These are phyloP conservation scores for Dryomyza anilis DNA, from an alignment of 2,888 invertebrate species.

Conservation along the genomic window DNA sequence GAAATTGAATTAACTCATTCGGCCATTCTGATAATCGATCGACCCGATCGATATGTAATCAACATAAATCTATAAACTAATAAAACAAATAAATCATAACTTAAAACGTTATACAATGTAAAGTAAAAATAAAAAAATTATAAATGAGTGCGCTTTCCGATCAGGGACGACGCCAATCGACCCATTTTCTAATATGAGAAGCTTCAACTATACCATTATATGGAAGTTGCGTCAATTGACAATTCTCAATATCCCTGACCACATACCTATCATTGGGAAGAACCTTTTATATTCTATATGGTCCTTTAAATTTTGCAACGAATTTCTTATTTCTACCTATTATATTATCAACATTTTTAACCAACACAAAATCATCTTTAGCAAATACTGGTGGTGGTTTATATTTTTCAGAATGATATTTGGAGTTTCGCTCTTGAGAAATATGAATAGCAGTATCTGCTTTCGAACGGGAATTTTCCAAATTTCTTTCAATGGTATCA, in stretches of 20 bases:
- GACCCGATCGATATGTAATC: background rate
- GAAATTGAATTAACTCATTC: background rate
- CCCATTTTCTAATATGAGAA: background rate
- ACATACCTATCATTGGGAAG: slow-evolving; percentile 1
- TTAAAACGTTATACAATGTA: background rate
- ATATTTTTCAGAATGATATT: background rate
- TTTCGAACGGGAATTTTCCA: background rate
- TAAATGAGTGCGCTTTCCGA: background rate
- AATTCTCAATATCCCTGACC: background rate
- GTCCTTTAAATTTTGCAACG: background rate
- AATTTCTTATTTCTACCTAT: background rate
- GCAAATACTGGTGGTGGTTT: background rate
- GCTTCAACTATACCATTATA: background rate
- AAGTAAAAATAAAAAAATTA: background rate
- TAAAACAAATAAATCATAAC: background rate
- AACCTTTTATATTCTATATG: background rate
- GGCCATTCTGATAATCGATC: background rate
- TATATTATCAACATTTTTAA: background rate
- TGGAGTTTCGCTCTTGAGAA: background rate
- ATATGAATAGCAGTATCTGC: background rate
- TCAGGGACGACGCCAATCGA: background rate
- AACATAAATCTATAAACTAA: background rate
- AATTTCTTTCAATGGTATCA: background rate
- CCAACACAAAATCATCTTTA: background rate
- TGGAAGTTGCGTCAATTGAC: background rate